A percentile compares a stretch with the other conserved stretches of the same genome.
These are phyloP conservation scores for Leptinotarsa haldemani DNA, from an alignment of 2,888 invertebrate genomes.

Conservation along the genomic window DNA sequence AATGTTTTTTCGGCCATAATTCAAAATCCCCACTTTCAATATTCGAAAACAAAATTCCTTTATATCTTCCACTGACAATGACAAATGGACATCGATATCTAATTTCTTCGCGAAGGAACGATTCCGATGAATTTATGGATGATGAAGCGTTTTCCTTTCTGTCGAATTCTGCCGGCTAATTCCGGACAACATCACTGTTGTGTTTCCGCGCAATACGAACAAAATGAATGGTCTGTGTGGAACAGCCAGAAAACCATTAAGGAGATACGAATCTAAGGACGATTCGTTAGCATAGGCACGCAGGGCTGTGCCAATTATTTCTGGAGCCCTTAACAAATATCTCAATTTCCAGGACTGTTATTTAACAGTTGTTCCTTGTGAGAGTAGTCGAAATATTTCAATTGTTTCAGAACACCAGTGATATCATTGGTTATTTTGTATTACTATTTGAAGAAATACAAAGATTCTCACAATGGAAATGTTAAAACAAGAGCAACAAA, in stretches of 20 bases:
- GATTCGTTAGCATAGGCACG: not conserved
- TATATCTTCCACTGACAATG: not conserved
- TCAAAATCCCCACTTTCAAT: not conserved
- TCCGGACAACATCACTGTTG: slow-evolving; percentile 11
- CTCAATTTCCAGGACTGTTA: too few relatives aligned
- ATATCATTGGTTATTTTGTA: too few relatives aligned
- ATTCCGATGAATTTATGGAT: not conserved
- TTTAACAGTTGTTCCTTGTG: too few relatives aligned
- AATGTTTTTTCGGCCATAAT: not conserved
- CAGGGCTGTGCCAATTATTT: not conserved
- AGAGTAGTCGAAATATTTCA: too few relatives aligned
- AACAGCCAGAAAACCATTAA: slow-evolving; percentile 16
- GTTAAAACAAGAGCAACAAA: slow-evolving; percentile 76
- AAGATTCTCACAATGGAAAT: too few relatives aligned
- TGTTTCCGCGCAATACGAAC: not conserved
- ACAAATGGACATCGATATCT: slow-evolving; percentile 12
- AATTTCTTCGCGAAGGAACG: not conserved
- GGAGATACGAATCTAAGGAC: slow-evolving; percentile 11
- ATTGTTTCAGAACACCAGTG: too few relatives aligned
- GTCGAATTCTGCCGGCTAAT: slow-evolving; percentile 8
- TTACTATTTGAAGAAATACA: too few relatives aligned
- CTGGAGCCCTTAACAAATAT: not conserved
- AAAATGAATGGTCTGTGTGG: slow-evolving; percentile 3
- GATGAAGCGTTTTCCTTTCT: slow-evolving; percentile 10
- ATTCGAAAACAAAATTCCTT: not conserved